Conservation (phyloP, 2,888 invertebrate genomes). For the Serrognathus titanus region DNA sequence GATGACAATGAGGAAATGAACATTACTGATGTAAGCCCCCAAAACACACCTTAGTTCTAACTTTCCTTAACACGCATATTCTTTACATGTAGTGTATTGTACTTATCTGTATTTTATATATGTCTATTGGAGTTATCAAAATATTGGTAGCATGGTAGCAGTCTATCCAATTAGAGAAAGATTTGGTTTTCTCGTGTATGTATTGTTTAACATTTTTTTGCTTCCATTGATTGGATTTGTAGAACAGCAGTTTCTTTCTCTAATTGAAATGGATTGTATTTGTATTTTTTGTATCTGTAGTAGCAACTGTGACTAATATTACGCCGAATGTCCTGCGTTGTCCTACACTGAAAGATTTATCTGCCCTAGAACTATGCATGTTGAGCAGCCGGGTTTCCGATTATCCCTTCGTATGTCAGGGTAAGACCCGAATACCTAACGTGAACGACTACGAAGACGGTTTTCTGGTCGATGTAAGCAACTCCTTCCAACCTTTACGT, state of each 20-base stretch:
- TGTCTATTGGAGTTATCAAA: too few species aligned
- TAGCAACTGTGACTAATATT: too few species aligned
- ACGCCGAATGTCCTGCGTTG: background rate
- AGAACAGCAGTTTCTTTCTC: background rate
- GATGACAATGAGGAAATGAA: constrained; percentile 93
- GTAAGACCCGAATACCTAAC: constrained; percentile 91
- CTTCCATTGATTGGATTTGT: too few species aligned
- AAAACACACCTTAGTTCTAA: background rate
- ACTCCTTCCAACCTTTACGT: background rate
- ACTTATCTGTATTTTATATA: too few species aligned
- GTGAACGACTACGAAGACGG: constrained; percentile 96
- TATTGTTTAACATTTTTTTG: too few species aligned
- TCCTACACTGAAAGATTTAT: background rate
- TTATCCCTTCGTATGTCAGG: constrained; percentile 94
- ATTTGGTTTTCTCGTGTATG: too few species aligned
- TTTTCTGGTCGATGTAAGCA: constrained; percentile 83
- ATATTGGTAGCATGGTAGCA: too few species aligned
- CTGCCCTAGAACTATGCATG: constrained; percentile 66
- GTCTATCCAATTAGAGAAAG: too few species aligned
- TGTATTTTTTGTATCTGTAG: background rate
- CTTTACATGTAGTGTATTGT: background rate
- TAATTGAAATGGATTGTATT: constrained; percentile 3
- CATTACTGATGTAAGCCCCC: constrained; percentile 80
- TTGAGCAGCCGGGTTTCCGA: constrained; percentile 87
- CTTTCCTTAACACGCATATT: background rate